phyloP scores from a whole-genome alignment of 2,888 invertebrate species.

The Drosophila planitibia region DNA sequence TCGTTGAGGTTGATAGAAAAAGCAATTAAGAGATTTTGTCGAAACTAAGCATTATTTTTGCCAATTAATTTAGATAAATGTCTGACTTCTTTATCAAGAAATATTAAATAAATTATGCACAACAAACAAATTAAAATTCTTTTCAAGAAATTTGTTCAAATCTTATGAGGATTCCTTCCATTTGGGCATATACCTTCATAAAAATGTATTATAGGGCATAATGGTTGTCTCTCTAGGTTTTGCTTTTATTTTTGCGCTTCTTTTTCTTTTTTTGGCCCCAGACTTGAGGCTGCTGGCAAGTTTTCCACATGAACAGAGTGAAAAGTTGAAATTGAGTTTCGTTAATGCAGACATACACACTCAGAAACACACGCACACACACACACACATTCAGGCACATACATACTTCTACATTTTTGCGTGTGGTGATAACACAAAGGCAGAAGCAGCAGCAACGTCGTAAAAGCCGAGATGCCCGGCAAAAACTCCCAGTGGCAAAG shows the following conservation, averaged over 20 bases:
- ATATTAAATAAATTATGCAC: slow-evolving; percentile 4
- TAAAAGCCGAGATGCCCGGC: slow-evolving; percentile 47
- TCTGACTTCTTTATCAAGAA: background rate
- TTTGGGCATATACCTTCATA: slow-evolving; percentile 16
- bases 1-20: background rate
- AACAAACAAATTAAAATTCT: slow-evolving; percentile 7
- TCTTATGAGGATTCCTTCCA: slow-evolving; percentile 8
- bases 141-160: slow-evolving; percentile 17
- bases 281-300: slow-evolving; percentile 54
- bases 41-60: background rate
- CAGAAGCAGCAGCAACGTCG: slow-evolving; percentile 26
- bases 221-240: slow-evolving; percentile 32
- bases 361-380: slow-evolving; percentile 2
- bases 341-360: slow-evolving; percentile 59
- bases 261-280: slow-evolving; percentile 12
- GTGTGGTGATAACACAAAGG: slow-evolving; percentile 55
- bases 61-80: background rate
- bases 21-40: background rate
- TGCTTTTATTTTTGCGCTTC: background rate
- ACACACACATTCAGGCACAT: background rate
- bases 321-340: slow-evolving; percentile 71
- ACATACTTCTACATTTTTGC: slow-evolving; percentile 35
- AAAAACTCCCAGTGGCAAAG: slow-evolving; percentile 61
- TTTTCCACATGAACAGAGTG: slow-evolving; percentile 70
- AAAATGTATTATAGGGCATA: slow-evolving; percentile 37